These are phyloP conservation scores for Belgica antarctica DNA, from an alignment of 2,888 invertebrate genomes.

Conservation along the genomic window DNA sequence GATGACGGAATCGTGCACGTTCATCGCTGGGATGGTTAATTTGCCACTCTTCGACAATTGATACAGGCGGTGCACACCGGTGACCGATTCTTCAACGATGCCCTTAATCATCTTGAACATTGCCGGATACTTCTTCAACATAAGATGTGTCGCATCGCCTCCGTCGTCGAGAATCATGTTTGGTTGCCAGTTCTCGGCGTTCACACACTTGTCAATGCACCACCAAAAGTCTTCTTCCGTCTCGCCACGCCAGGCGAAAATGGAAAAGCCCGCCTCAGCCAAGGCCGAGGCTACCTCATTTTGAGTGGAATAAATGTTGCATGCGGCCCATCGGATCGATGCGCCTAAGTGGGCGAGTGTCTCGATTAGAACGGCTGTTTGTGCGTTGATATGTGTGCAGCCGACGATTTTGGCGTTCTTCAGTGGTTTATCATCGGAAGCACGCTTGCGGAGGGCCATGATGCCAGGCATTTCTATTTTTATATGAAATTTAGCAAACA, in stretches of 20 bases:
- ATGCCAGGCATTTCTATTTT: conserved; percentile 92
- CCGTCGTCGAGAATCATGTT: conserved; percentile 98
- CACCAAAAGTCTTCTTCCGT: conserved; percentile 99
- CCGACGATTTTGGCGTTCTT: conserved; percentile 95
- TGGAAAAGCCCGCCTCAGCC: conserved; percentile 83
- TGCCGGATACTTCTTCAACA: conserved; percentile 91
- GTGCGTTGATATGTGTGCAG: conserved; percentile 97
- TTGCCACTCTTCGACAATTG: conserved; percentile 93
- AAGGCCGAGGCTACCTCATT: conserved; percentile 96
- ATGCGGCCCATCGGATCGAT: conserved; percentile 92
- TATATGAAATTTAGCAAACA: neutral
- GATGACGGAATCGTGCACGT: conserved; percentile 96
- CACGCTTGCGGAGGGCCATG: conserved; percentile 88
- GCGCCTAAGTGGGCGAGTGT: conserved; percentile 86
- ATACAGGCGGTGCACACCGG: conserved; percentile 95
- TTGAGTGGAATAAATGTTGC: conserved; percentile 98
- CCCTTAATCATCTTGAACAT: conserved; percentile 93
- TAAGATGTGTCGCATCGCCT: conserved; percentile 93
- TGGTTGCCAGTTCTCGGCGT: conserved; percentile 90
- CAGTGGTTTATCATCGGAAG: conserved; percentile 89
- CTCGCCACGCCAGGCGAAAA: conserved; percentile 96
- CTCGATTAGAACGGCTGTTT: conserved; percentile 93
- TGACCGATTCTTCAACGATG: conserved; percentile 96
- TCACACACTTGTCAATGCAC: conserved; percentile 96
- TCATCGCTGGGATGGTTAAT: conserved; percentile 94